A percentile compares a stretch with the other conserved stretches of the same genome.
Evolutionary conservation across 2,888 invertebrate species (phyloP).

Genomic region (Epinotia ramella): DNA sequence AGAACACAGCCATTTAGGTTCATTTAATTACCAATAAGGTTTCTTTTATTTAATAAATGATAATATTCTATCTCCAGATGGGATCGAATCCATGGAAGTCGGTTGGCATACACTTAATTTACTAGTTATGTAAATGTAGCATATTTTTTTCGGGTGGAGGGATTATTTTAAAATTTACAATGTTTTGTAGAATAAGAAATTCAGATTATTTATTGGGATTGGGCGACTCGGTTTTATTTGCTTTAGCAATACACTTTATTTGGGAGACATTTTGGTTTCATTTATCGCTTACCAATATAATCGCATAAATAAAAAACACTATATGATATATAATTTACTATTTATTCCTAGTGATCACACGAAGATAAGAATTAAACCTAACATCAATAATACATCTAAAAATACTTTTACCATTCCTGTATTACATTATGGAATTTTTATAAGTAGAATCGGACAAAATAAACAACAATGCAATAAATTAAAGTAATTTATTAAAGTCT

Average conservation of each 20-base stretch:
- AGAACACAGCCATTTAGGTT: no score
- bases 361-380: constrained; percentile 62
- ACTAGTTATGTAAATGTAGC: constrained; percentile 6
- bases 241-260: constrained; percentile 48
- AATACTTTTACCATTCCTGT: constrained; percentile 51
- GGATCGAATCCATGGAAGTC: not conserved
- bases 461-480: constrained; percentile 44
- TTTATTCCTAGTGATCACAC: constrained; percentile 69
- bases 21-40: no score
- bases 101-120: not conserved
- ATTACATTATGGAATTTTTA: constrained; percentile 37
- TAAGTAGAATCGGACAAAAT: constrained; percentile 47
- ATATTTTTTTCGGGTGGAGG: constrained; percentile 18
- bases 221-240: constrained; percentile 46
- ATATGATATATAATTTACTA: constrained; percentile 52
- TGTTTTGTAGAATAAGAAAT: constrained; percentile 35
- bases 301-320: constrained; percentile 48
- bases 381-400: constrained; percentile 65
- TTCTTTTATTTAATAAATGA: no score
- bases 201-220: constrained; percentile 37
- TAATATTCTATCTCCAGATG: no score
- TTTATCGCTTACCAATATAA: constrained; percentile 36
- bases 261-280: constrained; percentile 39
- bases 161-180: constrained; percentile 24
- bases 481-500: constrained; percentile 33